These are phyloP conservation scores for Chymomyza caudatula DNA, from an alignment of 2,888 invertebrate genomes.

Conservation along the genomic window DNA sequence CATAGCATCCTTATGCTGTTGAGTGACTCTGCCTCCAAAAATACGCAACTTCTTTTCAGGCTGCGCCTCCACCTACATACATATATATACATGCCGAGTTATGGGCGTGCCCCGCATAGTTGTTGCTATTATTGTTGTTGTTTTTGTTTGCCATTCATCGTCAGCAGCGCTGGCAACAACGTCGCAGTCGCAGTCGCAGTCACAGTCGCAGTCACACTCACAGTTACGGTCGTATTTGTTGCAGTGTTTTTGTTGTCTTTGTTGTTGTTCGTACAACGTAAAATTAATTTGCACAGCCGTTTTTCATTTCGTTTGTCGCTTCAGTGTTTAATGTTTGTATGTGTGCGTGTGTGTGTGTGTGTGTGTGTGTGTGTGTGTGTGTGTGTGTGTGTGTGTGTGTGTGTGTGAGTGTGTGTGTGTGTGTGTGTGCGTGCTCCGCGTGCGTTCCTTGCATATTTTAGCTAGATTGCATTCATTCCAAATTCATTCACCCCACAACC, in stretches of 20 bases:
- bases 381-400: slow-evolving; percentile 26
- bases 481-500: slow-evolving; percentile 30
- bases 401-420: slow-evolving; percentile 21
- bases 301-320: slow-evolving; percentile 62
- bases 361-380: slow-evolving; percentile 5
- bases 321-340: slow-evolving; percentile 52
- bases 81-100: slow-evolving; percentile 35
- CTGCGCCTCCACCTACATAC: background rate
- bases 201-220: slow-evolving; percentile 17
- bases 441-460: slow-evolving; percentile 67
- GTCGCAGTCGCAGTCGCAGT: slow-evolving; percentile 13
- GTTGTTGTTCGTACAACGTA: slow-evolving; percentile 50
- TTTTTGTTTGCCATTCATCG: slow-evolving; percentile 45
- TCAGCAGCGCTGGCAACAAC: slow-evolving; percentile 2
- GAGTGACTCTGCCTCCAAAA: background rate
- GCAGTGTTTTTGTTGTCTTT: slow-evolving; percentile 32
- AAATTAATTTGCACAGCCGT: slow-evolving; percentile 67
- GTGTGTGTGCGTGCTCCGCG: slow-evolving; percentile 15
- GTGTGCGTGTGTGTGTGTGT: slow-evolving; percentile 8
- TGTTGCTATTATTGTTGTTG: slow-evolving; percentile 19
- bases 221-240: slow-evolving; percentile 34
- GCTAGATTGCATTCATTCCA: slow-evolving; percentile 62
- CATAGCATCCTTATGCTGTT: slow-evolving; percentile 28
- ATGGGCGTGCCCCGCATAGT: slow-evolving; percentile 46
- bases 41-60: background rate